phyloP scores from a whole-genome alignment of 2,888 invertebrate species.

The Diarsia rubi region DNA sequence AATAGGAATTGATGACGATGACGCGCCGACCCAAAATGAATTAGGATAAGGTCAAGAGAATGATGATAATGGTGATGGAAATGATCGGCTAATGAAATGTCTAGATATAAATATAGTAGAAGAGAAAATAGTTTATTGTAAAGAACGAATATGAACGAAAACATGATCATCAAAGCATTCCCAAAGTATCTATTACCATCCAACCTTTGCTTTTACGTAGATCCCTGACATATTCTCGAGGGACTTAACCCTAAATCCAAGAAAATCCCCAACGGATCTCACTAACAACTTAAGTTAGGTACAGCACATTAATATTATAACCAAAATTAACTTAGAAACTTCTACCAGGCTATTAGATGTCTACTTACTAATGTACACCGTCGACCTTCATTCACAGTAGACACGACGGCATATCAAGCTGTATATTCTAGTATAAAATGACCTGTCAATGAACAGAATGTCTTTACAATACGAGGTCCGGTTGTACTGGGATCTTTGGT shows the following conservation, averaged over 20 bases:
- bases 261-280: background rate
- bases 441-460: background rate
- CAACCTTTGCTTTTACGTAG: slow-evolving; percentile 2
- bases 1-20: background rate
- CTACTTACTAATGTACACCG: background rate
- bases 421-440: background rate
- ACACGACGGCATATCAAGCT: background rate
- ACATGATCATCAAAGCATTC: background rate
- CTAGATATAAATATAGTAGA: background rate
- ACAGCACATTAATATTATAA: slow-evolving; percentile 7
- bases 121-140: background rate
- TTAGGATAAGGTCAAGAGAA: no score
- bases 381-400: background rate
- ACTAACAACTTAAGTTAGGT: background rate
- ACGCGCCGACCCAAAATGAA: no score
- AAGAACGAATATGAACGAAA: background rate
- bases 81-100: background rate
- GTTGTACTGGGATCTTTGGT: background rate
- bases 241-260: background rate
- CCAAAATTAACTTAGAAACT: slow-evolving; percentile 13
- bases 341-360: background rate
- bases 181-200: background rate
- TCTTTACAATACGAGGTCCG: background rate
- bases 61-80: no score
- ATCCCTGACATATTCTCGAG: background rate